A percentile compares a stretch with the other conserved stretches of the same genome.
phyloP scores from a whole-genome alignment of 2,797 vertebrate species.

The Sebastes steindachneri region DNA sequence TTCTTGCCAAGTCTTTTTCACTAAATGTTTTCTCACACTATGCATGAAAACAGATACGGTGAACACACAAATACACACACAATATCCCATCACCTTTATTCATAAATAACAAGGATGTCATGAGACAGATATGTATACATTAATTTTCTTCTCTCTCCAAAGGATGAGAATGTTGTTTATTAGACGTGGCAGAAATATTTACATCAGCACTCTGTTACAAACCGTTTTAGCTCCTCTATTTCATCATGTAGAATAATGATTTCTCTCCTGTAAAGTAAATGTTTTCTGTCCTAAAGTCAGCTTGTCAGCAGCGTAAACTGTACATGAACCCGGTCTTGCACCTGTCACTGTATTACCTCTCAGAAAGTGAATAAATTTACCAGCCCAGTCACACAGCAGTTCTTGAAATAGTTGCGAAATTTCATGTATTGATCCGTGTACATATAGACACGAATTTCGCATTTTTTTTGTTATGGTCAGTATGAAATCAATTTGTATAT shows the following conservation, averaged over 20 bases:
- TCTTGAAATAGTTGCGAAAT: too few species aligned
- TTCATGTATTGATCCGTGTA: too few species aligned
- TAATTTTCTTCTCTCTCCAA: not conserved
- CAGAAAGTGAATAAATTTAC: not conserved
- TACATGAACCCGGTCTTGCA: not conserved
- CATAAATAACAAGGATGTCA: not conserved
- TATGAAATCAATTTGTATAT: too few species aligned
- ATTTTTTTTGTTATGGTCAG: too few species aligned
- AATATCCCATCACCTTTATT: not conserved
- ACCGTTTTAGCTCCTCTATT: not conserved
- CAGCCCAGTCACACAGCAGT: too few species aligned
- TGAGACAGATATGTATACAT: not conserved
- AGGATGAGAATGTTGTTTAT: not conserved
- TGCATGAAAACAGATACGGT: not conserved
- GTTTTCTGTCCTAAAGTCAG: not conserved
- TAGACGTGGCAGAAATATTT: not conserved
- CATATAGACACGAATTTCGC: too few species aligned
- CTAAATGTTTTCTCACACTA: not conserved
- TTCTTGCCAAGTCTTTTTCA: not conserved
- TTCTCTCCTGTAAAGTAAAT: constrained; percentile 5
- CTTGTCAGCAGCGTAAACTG: not conserved
- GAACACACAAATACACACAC: not conserved
- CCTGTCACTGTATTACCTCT: not conserved
- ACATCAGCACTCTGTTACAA: constrained; percentile 2
- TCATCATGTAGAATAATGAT: not conserved